Evolutionary conservation across 2,888 invertebrate genomes (phyloP).

Genomic region (Lottia gigantea): DNA sequence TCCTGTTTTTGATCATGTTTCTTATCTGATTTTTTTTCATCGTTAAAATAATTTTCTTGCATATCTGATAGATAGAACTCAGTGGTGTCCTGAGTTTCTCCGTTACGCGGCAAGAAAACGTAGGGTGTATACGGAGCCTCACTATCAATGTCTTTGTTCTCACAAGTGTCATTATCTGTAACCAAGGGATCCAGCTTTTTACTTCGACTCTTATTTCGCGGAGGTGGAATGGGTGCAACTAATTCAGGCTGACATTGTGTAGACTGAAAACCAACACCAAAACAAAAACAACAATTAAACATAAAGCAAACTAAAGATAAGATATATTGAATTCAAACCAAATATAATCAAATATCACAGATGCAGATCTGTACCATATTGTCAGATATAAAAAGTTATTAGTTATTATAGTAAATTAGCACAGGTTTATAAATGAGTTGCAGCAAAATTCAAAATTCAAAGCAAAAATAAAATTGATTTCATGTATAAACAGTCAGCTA

Average conservation of each 20-base stretch:
- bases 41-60: not conserved
- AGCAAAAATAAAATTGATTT: too few species aligned
- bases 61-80: not conserved
- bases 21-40: not conserved
- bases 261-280: slow-evolving; percentile 46
- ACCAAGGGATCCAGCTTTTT: slow-evolving; percentile 21
- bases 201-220: slow-evolving; percentile 35
- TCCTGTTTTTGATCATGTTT: not conserved
- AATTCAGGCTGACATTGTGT: slow-evolving; percentile 35
- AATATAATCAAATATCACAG: slow-evolving; percentile 22
- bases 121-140: not conserved
- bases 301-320: slow-evolving; percentile 33
- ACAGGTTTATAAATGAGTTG: too few species aligned
- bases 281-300: slow-evolving; percentile 32
- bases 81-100: not conserved
- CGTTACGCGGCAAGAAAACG: not conserved
- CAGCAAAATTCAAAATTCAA: too few species aligned
- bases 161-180: slow-evolving; percentile 20
- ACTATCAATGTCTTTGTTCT: not conserved
- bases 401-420: too few species aligned
- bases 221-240: slow-evolving; percentile 32
- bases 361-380: too few species aligned
- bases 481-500: too few species aligned
- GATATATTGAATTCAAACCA: slow-evolving; percentile 23
- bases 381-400: too few species aligned